These are phyloP conservation scores for Cotesia chilonis DNA, from an alignment of 1,140 invertebrate species.

Conservation along the genomic window DNA sequence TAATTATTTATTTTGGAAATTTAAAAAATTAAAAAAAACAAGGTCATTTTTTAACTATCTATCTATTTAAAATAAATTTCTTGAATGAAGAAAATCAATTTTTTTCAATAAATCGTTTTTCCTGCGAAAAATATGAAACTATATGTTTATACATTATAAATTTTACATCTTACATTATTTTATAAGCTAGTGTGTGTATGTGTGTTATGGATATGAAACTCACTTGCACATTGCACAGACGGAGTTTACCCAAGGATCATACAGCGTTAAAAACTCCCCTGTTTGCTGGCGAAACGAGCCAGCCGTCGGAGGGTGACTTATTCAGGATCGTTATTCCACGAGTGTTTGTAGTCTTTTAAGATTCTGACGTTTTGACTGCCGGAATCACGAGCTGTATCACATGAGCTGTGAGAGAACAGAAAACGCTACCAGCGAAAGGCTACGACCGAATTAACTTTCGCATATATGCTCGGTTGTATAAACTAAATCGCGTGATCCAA, in stretches of 20 bases:
- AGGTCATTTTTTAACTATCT: no score
- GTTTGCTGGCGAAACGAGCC: constrained; percentile 53
- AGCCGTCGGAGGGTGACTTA: constrained; percentile 47
- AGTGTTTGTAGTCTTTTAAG: constrained; percentile 60
- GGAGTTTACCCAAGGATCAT: constrained; percentile 59
- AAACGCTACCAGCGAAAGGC: background rate
- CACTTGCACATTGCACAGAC: constrained; percentile 30
- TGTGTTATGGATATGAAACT: constrained; percentile 46
- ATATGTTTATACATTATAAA: no score
- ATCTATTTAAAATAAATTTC: no score
- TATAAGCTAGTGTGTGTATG: background rate
- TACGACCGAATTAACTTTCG: background rate
- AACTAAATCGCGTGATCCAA: constrained; percentile 44
- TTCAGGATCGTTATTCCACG: constrained; percentile 55
- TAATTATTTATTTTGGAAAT: no score
- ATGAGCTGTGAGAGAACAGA: background rate
- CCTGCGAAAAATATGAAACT: no score
- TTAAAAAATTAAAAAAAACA: no score
- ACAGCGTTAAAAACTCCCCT: constrained; percentile 60
- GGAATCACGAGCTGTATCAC: constrained; percentile 39
- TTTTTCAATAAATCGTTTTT: no score
- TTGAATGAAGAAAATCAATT: no score
- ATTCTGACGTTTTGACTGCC: constrained; percentile 60
- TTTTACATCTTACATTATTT: background rate
- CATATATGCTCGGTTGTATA: constrained; percentile 28